Evolutionary conservation across 2,797 vertebrate species (phyloP).

Genomic region (Parotocinclus haroldoi): DNA sequence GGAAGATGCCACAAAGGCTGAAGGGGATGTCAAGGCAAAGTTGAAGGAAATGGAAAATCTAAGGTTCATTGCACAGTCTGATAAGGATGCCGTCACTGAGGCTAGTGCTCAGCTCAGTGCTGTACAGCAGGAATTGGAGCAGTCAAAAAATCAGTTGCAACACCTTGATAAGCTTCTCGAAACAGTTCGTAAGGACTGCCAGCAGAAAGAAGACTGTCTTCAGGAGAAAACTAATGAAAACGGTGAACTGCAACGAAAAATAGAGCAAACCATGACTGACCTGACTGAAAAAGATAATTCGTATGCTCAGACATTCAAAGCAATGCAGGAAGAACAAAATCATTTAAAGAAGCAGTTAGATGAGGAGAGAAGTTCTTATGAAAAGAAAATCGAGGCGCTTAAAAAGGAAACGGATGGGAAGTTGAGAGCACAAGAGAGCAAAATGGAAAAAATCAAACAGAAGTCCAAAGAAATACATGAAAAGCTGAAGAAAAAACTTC

Average conservation of each 20-base stretch:
- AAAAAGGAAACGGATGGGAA: conserved; percentile 79
- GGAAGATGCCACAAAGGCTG: conserved; percentile 63
- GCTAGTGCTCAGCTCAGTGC: conserved; percentile 58
- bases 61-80: conserved; percentile 63
- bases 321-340: conserved; percentile 69
- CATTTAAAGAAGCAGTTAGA: conserved; percentile 72
- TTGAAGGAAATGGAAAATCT: conserved; percentile 72
- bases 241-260: conserved; percentile 62
- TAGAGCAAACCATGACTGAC: conserved; percentile 66
- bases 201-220: conserved; percentile 68
- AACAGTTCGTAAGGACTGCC: conserved; percentile 64
- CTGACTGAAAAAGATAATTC: conserved; percentile 73
- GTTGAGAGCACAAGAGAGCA: conserved; percentile 82
- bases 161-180: conserved; percentile 71
- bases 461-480: conserved; percentile 89
- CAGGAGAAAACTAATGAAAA: conserved; percentile 64
- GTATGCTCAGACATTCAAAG: conserved; percentile 61
- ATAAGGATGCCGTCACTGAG: conserved; percentile 68
- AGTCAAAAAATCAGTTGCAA: conserved; percentile 63
- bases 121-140: conserved; percentile 65
- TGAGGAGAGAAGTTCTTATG: conserved; percentile 65
- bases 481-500: conserved; percentile 81
- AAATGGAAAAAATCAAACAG: conserved; percentile 83
- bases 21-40: conserved; percentile 62
- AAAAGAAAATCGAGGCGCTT: conserved; percentile 71